These are phyloP conservation scores for Hydropsyche betteni DNA, from an alignment of 2,888 invertebrate species.

Conservation along the genomic window DNA sequence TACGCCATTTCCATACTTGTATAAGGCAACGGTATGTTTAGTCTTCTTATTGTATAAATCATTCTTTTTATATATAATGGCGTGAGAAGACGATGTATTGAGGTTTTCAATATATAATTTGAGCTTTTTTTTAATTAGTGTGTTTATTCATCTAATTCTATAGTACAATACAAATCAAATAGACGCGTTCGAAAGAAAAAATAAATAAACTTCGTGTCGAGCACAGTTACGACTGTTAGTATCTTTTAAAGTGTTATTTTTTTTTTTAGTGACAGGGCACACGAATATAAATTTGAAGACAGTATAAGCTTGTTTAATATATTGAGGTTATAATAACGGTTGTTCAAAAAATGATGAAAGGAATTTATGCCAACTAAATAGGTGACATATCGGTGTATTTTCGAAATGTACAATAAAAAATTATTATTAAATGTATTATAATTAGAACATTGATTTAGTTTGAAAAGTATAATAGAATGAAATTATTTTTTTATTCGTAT, in stretches of 20 bases:
- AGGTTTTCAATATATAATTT: too few species aligned
- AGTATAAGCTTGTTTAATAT: constrained; percentile 4
- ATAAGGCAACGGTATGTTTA: constrained; percentile 31
- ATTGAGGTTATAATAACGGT: constrained; percentile 31
- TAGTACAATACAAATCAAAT: background rate
- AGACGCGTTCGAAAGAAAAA: background rate
- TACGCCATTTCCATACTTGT: constrained; percentile 31
- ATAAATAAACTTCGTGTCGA: background rate
- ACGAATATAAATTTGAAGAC: constrained; percentile 19
- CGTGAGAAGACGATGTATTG: background rate
- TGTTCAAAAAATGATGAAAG: constrained; percentile 21
- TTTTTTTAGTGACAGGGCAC: background rate
- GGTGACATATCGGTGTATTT: constrained; percentile 14
- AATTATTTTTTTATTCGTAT: background rate
- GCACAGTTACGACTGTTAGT: constrained; percentile 5
- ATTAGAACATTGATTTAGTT: background rate
- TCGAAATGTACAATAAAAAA: too few species aligned
- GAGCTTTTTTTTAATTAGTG: too few species aligned
- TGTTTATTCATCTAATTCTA: too few species aligned
- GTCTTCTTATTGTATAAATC: constrained; percentile 17
- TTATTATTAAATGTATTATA: background rate
- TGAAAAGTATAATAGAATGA: background rate
- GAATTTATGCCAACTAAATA: constrained; percentile 25
- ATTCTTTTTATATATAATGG: background rate
- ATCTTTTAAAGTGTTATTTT: background rate